A percentile compares a stretch with the other conserved stretches of the same genome.
phyloP scores from a whole-genome alignment of 2,797 vertebrate species.

The Choloepus didactylus region DNA sequence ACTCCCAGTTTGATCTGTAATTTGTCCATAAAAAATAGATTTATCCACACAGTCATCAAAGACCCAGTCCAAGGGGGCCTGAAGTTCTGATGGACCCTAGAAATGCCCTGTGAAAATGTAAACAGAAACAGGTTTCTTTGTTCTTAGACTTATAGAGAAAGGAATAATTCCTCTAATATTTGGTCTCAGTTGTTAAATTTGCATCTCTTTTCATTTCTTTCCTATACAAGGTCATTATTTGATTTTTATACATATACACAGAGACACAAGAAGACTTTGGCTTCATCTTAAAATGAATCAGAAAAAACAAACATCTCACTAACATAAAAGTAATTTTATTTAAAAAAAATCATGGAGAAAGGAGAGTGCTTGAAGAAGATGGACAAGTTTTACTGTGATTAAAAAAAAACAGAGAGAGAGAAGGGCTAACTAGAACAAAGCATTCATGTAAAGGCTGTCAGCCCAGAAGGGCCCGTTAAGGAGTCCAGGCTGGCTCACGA shows the following conservation, averaged over 20 bases:
- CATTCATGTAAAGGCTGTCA: neutral
- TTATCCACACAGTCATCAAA: neutral
- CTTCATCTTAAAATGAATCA: neutral
- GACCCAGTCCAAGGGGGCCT: neutral
- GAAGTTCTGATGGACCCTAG: neutral
- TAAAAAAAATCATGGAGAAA: neutral
- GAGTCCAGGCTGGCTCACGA: neutral
- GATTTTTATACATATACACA: neutral
- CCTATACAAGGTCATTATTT: neutral
- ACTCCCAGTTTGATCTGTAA: neutral
- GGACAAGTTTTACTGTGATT: neutral
- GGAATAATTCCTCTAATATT: neutral
- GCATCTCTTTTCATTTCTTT: neutral
- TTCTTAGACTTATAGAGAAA: conserved; percentile 15
- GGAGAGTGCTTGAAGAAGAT: neutral
- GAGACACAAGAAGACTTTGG: neutral
- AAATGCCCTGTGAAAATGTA: neutral
- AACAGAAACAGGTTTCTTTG: neutral
- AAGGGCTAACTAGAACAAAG: neutral
- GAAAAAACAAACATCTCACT: neutral
- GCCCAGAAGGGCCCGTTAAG: neutral
- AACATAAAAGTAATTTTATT: neutral
- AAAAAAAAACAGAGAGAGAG: neutral
- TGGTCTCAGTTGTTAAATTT: neutral
- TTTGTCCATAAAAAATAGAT: neutral